Conservation (phyloP, 2,888 invertebrate species). For the Mythimna ferrago region DNA sequence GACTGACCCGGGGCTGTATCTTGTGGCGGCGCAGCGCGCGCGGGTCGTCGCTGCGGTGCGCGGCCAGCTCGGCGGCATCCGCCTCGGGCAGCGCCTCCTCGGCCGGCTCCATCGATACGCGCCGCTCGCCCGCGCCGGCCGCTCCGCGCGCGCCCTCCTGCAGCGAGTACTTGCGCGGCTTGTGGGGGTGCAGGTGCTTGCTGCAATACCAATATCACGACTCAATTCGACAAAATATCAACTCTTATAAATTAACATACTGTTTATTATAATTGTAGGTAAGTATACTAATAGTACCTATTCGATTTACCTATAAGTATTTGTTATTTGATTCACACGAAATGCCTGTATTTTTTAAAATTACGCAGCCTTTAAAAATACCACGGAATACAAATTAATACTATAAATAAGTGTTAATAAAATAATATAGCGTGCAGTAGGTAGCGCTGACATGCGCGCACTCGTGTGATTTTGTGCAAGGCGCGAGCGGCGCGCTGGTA, state of each 20-base stretch:
- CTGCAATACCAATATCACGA: conserved; percentile 78
- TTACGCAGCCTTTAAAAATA: background rate
- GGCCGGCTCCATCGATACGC: conserved; percentile 93
- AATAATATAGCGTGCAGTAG: conserved; percentile 1
- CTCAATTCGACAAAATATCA: background rate
- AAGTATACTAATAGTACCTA: background rate
- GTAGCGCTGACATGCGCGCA: background rate
- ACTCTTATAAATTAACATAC: background rate
- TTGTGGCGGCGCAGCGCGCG: conserved; percentile 92
- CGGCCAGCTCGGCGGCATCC: conserved; percentile 95
- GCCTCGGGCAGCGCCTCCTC: conserved; percentile 95
- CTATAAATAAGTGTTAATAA: background rate
- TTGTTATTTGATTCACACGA: background rate
- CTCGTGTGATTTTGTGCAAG: background rate
- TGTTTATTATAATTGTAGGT: background rate
- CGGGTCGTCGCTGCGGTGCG: conserved; percentile 94
- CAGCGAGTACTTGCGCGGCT: conserved; percentile 94
- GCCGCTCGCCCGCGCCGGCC: conserved; percentile 90
- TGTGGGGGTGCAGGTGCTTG: conserved; percentile 91
- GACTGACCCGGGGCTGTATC: conserved; percentile 85
- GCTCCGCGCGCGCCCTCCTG: conserved; percentile 93
- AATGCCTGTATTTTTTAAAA: background rate
- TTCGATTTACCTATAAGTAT: no score
- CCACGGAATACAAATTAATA: background rate
- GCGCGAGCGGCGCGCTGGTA: background rate